These are phyloP conservation scores for Zygogramma bicolorata DNA, from an alignment of 2,888 invertebrate genomes.

Conservation along the genomic window DNA sequence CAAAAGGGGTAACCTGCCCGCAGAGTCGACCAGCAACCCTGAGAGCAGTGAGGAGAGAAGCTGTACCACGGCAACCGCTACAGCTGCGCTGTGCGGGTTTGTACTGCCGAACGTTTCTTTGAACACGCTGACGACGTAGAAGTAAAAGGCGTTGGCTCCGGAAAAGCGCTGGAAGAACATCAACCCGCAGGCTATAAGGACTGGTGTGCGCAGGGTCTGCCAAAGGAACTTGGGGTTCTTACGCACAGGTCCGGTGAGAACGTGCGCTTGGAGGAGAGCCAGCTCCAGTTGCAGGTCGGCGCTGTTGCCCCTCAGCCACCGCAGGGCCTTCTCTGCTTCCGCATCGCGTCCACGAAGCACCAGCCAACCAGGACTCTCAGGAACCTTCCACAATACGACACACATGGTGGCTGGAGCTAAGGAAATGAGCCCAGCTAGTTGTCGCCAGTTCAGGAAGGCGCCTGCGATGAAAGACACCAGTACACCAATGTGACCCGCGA, in stretches of 20 bases:
- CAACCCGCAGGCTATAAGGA: constrained; percentile 84
- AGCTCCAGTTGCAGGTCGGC: constrained; percentile 83
- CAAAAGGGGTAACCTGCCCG: constrained; percentile 85
- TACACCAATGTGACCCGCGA: constrained; percentile 87
- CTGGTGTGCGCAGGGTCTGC: constrained; percentile 75
- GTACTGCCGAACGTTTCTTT: constrained; percentile 84
- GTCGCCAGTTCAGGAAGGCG: constrained; percentile 86
- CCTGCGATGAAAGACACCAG: constrained; percentile 87
- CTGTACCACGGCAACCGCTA: constrained; percentile 87
- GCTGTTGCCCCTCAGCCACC: constrained; percentile 83
- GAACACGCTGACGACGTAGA: constrained; percentile 89
- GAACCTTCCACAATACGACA: constrained; percentile 81
- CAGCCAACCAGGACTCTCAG: constrained; percentile 90
- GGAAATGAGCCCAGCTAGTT: constrained; percentile 84
- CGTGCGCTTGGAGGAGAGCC: constrained; percentile 78
- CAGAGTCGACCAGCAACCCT: constrained; percentile 86
- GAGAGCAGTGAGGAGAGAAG: constrained; percentile 86
- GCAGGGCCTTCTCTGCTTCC: constrained; percentile 80
- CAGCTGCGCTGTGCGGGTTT: constrained; percentile 86
- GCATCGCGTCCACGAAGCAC: constrained; percentile 82
- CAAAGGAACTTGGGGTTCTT: constrained; percentile 54
- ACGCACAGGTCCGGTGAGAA: constrained; percentile 66
- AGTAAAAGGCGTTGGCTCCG: constrained; percentile 87
- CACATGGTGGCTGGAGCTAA: constrained; percentile 83
- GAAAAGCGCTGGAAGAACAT: constrained; percentile 92